A percentile compares a stretch with the other conserved stretches of the same genome.
These are phyloP conservation scores for Drosophila novamexicana DNA, from an alignment of 1,140 invertebrate species.

Conservation along the genomic window DNA sequence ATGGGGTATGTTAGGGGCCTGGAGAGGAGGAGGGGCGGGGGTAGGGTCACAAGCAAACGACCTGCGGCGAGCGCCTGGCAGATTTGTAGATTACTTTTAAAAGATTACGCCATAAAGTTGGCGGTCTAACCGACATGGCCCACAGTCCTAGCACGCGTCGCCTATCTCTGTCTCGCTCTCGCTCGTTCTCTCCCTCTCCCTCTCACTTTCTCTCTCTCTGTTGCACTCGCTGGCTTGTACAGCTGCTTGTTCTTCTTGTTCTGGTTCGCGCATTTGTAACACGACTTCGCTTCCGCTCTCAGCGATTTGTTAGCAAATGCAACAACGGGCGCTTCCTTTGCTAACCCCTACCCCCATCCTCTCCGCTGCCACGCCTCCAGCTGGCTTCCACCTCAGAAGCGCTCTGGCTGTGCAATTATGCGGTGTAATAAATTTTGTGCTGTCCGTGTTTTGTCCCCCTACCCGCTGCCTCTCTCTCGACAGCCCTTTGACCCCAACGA, in stretches of 20 bases:
- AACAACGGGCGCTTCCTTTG: constrained; percentile 64
- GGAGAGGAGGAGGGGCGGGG: neutral
- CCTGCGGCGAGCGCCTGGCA: constrained; percentile 76
- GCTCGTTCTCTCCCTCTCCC: neutral
- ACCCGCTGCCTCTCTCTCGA: neutral
- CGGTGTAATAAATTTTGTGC: constrained; percentile 80
- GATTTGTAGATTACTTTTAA: constrained; percentile 82
- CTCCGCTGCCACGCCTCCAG: neutral
- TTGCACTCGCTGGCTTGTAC: constrained; percentile 1
- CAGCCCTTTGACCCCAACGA: constrained; percentile 12
- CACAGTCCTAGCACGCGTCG: neutral
- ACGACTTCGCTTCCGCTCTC: constrained; percentile 74
- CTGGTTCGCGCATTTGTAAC: constrained; percentile 81
- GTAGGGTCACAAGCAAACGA: constrained; percentile 63
- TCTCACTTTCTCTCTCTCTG: constrained; percentile 9
- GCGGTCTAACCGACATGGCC: constrained; percentile 57
- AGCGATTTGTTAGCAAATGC: constrained; percentile 79
- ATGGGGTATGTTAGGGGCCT: too few relatives aligned
- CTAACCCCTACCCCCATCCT: constrained; percentile 1
- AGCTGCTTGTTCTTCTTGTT: constrained; percentile 29
- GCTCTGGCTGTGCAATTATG: constrained; percentile 81
- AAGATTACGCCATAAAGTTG: constrained; percentile 82
- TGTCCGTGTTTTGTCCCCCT: constrained; percentile 58
- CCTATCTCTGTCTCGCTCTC: constrained; percentile 10
- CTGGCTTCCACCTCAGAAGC: constrained; percentile 55